A percentile compares a stretch with the other conserved stretches of the same genome.
These are phyloP conservation scores for Cephus pulcher DNA, from an alignment of 2,888 invertebrate species.

Conservation along the genomic window DNA sequence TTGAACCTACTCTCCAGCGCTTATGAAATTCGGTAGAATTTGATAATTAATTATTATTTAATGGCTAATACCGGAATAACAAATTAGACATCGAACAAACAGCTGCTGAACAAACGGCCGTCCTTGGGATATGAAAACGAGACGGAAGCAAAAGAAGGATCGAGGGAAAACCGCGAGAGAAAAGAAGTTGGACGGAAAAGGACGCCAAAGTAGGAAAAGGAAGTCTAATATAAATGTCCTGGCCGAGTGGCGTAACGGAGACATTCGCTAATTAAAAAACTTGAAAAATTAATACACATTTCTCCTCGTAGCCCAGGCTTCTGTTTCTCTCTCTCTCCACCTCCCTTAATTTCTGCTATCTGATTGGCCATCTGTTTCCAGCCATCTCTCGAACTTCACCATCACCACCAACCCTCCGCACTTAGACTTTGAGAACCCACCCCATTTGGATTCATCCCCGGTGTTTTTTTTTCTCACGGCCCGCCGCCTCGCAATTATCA, in stretches of 20 bases:
- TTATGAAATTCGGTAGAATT: too few relatives aligned
- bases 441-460: constrained; percentile 6
- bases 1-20: too few relatives aligned
- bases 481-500: too few relatives aligned
- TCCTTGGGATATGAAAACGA: neutral
- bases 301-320: constrained; percentile 52
- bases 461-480: constrained; percentile 1
- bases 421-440: neutral
- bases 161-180: constrained; percentile 15
- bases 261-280: constrained; percentile 68
- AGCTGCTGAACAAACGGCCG: neutral
- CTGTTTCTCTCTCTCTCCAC: constrained; percentile 43
- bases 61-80: constrained; percentile 56
- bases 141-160: constrained; percentile 17
- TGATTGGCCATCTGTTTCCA: constrained; percentile 66
- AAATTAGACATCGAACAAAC: constrained; percentile 38
- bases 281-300: constrained; percentile 68
- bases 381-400: constrained; percentile 40
- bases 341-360: constrained; percentile 64
- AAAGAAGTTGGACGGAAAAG: constrained; percentile 6
- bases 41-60: constrained; percentile 41
- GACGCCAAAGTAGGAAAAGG: constrained; percentile 3
- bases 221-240: constrained; percentile 64
- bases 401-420: neutral
- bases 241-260: constrained; percentile 60